phyloP scores from a whole-genome alignment of 1,140 invertebrate genomes.

The Drosophila obscura region DNA sequence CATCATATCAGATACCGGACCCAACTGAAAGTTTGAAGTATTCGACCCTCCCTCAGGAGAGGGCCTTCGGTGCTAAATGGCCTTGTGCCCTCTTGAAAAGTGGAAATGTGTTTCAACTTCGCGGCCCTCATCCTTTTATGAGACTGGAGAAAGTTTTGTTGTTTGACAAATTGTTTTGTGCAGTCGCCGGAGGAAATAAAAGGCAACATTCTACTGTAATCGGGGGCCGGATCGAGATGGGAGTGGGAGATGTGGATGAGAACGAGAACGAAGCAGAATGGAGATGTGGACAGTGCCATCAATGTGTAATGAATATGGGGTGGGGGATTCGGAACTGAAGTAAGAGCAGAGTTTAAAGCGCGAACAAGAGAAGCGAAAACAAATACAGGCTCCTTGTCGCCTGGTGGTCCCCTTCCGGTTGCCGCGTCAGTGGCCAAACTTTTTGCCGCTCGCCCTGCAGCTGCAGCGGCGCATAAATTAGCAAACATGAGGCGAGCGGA shows the following conservation, averaged over 20 bases:
- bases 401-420: not conserved
- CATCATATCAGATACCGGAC: slow-evolving; percentile 33
- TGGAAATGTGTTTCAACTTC: slow-evolving; percentile 27
- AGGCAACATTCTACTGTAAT: slow-evolving; percentile 30
- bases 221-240: not conserved
- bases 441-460: slow-evolving; percentile 58
- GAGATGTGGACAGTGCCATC: slow-evolving; percentile 26
- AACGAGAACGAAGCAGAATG: slow-evolving; percentile 1
- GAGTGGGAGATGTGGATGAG: not conserved
- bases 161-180: slow-evolving; percentile 70
- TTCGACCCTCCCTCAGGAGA: not conserved
- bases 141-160: slow-evolving; percentile 57
- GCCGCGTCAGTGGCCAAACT: slow-evolving; percentile 55
- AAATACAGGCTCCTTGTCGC: slow-evolving; percentile 39
- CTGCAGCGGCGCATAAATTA: slow-evolving; percentile 76
- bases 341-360: slow-evolving; percentile 63
- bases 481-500: slow-evolving; percentile 65
- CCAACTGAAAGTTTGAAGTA: slow-evolving; percentile 23
- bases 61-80: not conserved
- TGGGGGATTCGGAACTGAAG: slow-evolving; percentile 13
- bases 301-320: slow-evolving; percentile 56
- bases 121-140: slow-evolving; percentile 1
- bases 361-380: slow-evolving; percentile 56
- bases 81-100: slow-evolving; percentile 13
- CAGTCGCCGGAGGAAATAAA: slow-evolving; percentile 41